Evolutionary conservation across 2,113 vertebrate genomes (phyloP), one percentile per base, ranked within the genome.

Genomic region (Drymodes brunneopygia): DNA sequence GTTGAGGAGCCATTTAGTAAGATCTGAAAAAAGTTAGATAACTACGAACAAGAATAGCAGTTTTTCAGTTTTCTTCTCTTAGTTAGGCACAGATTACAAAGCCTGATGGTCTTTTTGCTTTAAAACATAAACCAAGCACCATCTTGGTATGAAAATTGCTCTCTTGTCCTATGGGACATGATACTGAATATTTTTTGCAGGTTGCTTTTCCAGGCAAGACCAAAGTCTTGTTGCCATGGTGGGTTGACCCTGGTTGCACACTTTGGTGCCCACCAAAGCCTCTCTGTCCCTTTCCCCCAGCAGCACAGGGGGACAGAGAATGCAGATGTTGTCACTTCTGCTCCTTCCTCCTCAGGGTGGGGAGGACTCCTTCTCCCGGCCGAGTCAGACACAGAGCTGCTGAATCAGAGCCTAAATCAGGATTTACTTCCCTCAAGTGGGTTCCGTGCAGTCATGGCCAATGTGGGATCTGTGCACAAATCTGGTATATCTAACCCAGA

Each of bases 41-140:
- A 38, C 3, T 27, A 36, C 0, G 0, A 79, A 20, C 9, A 62
- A 42, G n/a, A 82, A 64, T 3, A 67, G 11, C 1, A 36, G 35
- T 18, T 83, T 38, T 40, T 11, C 33, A 36, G 1, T 18, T 74
- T 11, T 74, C 27, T 50, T 51, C 14, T 23, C 29, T n/a, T n/a
- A 24, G 31, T 47, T 73, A 83, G 17, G 18, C 33, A 82, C 48
- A 42, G 31, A 22, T 79, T 77, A 25, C 20, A 86, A 83, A 11
- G 2, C 12, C 21, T 44, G 10, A 5, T 21, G 18, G 4, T 7
- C 22, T 31, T 73, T 11, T 48, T 71, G 3, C 24, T 82, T 72
- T 67, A 53, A 53, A 80, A 23, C 16, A 24, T 31, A 61, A 86
- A 40, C 60, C 1, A 0, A 81, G 9, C 6, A 42, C 15, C 14